Evolutionary conservation across 2,888 invertebrate genomes (phyloP).

Genomic region (Liopterus haemorrhoidalis): DNA sequence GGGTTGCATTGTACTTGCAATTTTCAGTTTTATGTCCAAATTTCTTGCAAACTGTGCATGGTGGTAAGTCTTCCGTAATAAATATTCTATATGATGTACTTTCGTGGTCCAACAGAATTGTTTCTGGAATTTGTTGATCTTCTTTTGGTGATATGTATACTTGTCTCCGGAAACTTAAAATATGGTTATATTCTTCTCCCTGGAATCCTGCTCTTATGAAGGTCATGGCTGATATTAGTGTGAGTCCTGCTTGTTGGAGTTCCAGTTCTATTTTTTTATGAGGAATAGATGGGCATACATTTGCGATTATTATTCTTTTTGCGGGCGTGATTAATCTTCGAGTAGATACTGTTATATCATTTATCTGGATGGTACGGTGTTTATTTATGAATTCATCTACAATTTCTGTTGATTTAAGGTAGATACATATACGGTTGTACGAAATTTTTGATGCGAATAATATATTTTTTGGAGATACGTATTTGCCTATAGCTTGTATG

Average conservation of each 20-base stretch:
- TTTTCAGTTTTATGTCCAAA: slow-evolving; percentile 7
- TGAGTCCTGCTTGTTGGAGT: slow-evolving; percentile 20
- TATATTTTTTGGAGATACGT: slow-evolving; percentile 4
- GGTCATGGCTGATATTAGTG: slow-evolving; percentile 22
- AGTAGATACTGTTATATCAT: neutral
- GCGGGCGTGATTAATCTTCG: slow-evolving; percentile 4
- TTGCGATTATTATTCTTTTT: slow-evolving; percentile 11
- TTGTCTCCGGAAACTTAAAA: slow-evolving; percentile 28
- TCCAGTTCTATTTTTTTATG: slow-evolving; percentile 21
- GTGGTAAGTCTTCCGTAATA: slow-evolving; percentile 10
- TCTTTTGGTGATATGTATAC: slow-evolving; percentile 24
- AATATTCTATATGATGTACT: slow-evolving; percentile 15
- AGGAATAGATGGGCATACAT: slow-evolving; percentile 28
- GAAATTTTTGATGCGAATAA: slow-evolving; percentile 8
- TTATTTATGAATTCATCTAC: slow-evolving; percentile 5
- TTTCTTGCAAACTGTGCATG: slow-evolving; percentile 17
- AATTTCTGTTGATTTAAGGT: neutral
- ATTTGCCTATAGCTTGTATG: slow-evolving; percentile 2
- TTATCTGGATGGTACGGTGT: slow-evolving; percentile 1
- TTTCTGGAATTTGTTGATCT: slow-evolving; percentile 18
- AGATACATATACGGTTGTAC: slow-evolving; percentile 8
- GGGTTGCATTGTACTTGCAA: no score
- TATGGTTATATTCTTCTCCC: slow-evolving; percentile 21
- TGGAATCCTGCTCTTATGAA: slow-evolving; percentile 25
- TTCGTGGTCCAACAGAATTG: slow-evolving; percentile 15